Conservation (phyloP, 2,113 vertebrate species). For the Tachysurus fulvidraco region DNA sequence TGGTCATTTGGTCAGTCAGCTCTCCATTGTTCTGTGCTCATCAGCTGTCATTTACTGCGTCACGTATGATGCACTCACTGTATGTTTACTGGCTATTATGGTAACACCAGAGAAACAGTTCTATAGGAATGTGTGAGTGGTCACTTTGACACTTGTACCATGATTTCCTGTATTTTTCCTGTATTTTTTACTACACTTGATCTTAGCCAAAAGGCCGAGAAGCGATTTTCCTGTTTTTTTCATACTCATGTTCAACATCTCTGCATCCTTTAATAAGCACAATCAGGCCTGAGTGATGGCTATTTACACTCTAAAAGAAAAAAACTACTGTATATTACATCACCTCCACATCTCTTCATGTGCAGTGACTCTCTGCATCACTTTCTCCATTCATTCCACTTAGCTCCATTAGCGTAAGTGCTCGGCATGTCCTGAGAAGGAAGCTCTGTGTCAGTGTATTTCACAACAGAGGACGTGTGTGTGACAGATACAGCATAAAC, state of each 20-base stretch:
- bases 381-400: slow-evolving; percentile 37
- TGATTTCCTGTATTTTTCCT: neutral
- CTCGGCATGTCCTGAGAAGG: slow-evolving; percentile 27
- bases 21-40: slow-evolving; percentile 39
- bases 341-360: slow-evolving; percentile 36
- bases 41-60: slow-evolving; percentile 36
- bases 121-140: neutral
- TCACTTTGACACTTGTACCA: neutral
- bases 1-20: slow-evolving; percentile 21
- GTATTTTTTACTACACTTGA: no score
- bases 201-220: no score
- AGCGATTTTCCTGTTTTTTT: neutral
- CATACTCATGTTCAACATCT: neutral
- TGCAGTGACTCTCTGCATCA: slow-evolving; percentile 18
- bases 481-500: slow-evolving; percentile 38
- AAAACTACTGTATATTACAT: slow-evolving; percentile 40
- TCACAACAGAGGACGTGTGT: slow-evolving; percentile 16
- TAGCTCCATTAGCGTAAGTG: slow-evolving; percentile 55
- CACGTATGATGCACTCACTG: slow-evolving; percentile 28
- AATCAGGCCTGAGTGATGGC: slow-evolving; percentile 32
- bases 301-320: slow-evolving; percentile 26
- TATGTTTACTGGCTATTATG: slow-evolving; percentile 13
- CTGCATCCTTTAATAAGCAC: slow-evolving; percentile 13
- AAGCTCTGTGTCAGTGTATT: slow-evolving; percentile 31
- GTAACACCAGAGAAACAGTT: slow-evolving; percentile 21